Evolutionary conservation across 2,113 vertebrate genomes (phyloP), one percentile per base, ranked within the genome.

Genomic region (Clinocottus analis): DNA sequence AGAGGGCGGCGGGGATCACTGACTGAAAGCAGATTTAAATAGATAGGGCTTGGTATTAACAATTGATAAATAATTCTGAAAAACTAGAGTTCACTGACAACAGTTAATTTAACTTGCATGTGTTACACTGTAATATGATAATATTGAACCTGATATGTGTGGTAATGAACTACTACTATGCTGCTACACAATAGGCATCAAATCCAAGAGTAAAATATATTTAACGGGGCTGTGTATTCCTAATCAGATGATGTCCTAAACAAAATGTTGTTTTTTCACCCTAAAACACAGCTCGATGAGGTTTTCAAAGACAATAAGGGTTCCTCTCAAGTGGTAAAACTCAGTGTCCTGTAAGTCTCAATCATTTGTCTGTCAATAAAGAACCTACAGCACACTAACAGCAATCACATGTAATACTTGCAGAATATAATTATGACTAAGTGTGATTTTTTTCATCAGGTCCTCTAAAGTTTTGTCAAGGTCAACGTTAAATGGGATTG

Each of bases 271-370:
- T 79, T 58, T 83, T 78, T 4, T 76, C n/a, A 67, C 12, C 76
- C 7, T 9, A 39, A 79, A 76, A 55, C 17, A 78, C 78, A 94
- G 93, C 1, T 94, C 10, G 1, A 3, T 0, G 0, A 0, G 0
- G 0, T 0, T 23, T 86, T 84, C 6, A n/a, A n/a, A n/a, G 0
- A 0, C 0, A 0, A 0, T 0, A 0, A 0, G 0, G 58, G 6
- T 45, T 89, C 71, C 58, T 1, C 13, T 41, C 0, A 0, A 41
- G 89, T 94, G 41, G 35, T 85, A 60, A 0, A 85, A 51, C 27
- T 94, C 33, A 0, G 0, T 29, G 0, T 2, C 6, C 13, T 8
- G 93, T 94, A 75, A 84, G 90, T 53, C 16, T 25, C 21, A 14
- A 2, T 3, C 25, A 45, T 55, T 6, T 12, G 5, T 60, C 14